Conservation (phyloP, 2,797 vertebrate genomes). For the Cyprinodon diabolis region DNA sequence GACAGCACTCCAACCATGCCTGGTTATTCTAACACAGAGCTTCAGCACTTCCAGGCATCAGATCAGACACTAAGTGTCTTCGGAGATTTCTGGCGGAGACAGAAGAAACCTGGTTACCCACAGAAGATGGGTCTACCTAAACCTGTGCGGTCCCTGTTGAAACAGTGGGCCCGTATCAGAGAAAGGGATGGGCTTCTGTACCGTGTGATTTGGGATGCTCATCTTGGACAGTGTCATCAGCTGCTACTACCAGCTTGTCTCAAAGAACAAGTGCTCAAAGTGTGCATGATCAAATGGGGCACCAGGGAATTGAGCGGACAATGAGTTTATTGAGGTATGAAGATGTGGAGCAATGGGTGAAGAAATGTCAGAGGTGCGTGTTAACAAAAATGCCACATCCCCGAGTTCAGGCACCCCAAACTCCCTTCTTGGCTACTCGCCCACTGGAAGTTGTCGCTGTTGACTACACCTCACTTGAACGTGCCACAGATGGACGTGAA, state of each 20-base stretch:
- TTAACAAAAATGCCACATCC: background rate
- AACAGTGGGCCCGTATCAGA: background rate
- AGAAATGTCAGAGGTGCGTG: background rate
- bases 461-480: too few species aligned
- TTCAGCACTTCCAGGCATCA: too few species aligned
- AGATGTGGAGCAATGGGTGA: background rate
- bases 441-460: background rate
- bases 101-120: too few species aligned
- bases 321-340: background rate
- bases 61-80: too few species aligned
- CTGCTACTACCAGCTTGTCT: background rate
- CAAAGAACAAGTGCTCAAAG: background rate
- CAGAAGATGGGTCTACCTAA: background rate
- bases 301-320: background rate
- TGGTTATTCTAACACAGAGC: too few species aligned
- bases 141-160: conserved; percentile 4
- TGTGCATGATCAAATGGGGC: background rate
- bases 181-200: conserved; percentile 4
- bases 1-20: too few species aligned
- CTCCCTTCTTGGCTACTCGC: background rate
- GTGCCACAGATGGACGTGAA: background rate
- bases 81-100: too few species aligned
- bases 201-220: background rate
- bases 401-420: background rate
- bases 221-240: background rate